Conservation (phyloP, 2,888 invertebrate genomes). For the Tenthredo mesomela region DNA sequence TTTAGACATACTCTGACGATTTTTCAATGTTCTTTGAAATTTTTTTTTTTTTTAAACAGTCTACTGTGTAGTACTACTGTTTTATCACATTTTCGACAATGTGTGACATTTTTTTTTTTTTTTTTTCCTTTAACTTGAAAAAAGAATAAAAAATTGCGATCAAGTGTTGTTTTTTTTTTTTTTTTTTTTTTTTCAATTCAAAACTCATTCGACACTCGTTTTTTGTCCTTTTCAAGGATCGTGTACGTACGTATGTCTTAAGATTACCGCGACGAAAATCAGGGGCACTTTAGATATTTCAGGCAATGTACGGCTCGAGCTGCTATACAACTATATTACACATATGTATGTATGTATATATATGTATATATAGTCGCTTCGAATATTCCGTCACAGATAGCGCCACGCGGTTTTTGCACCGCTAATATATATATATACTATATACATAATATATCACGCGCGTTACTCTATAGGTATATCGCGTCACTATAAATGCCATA, state of each 20-base stretch:
- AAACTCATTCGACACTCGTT: background rate
- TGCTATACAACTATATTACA: background rate
- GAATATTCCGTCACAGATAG: conserved; percentile 23
- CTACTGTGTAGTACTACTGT: no score
- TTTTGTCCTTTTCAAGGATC: background rate
- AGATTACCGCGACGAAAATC: background rate
- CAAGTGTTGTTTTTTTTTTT: no score
- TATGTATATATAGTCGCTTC: background rate
- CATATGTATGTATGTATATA: background rate
- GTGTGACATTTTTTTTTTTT: background rate
- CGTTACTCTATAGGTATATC: no score
- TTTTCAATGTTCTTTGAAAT: no score
- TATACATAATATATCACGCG: background rate
- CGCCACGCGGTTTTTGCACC: conserved; percentile 28
- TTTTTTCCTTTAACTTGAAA: no score
- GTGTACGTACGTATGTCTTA: background rate
- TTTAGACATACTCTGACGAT: no score
- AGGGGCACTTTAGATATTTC: background rate
- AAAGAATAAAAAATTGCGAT: no score
- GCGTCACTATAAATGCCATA: no score
- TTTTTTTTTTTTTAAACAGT: no score
- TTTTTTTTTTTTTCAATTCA: no score
- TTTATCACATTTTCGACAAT: background rate
- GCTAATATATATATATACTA: background rate
- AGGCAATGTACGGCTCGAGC: background rate